A percentile compares a stretch with the other conserved stretches of the same genome.
phyloP scores from a whole-genome alignment of 2,113 vertebrate genomes.

The Peucedramus taeniatus region DNA sequence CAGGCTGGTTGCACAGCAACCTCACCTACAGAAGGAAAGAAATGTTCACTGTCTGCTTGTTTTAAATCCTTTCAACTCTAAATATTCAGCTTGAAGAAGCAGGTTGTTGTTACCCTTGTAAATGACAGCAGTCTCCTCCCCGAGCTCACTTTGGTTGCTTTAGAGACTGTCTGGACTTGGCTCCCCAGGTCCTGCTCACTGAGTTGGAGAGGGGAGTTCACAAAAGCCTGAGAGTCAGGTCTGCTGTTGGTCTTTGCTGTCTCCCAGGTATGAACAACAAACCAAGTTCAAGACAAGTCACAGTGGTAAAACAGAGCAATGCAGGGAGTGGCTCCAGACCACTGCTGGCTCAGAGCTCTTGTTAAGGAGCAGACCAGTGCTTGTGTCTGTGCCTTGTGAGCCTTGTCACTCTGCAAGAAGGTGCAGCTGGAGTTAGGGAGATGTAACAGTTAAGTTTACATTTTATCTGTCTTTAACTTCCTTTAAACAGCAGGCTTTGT shows the following conservation, averaged over 20 bases:
- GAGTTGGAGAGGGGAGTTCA: not conserved
- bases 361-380: not conserved
- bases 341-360: not conserved
- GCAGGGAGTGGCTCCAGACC: not conserved
- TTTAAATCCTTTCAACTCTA: not conserved
- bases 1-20: conserved; percentile 37
- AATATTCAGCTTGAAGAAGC: not conserved
- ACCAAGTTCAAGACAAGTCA: not conserved
- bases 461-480: conserved; percentile 7
- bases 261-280: not conserved
- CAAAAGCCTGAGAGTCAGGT: not conserved
- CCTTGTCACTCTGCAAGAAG: not conserved
- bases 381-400: not conserved
- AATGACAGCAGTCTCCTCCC: not conserved
- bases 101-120: not conserved
- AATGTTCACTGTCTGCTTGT: not conserved
- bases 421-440: not conserved
- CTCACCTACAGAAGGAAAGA: conserved; percentile 17
- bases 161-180: not conserved
- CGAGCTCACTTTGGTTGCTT: not conserved
- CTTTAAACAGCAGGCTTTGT: not conserved
- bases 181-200: not conserved
- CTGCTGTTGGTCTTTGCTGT: not conserved
- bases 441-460: not conserved
- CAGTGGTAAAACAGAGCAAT: not conserved